Evolutionary conservation across 2,113 vertebrate species (phyloP).

Genomic region (Athene noctua): DNA sequence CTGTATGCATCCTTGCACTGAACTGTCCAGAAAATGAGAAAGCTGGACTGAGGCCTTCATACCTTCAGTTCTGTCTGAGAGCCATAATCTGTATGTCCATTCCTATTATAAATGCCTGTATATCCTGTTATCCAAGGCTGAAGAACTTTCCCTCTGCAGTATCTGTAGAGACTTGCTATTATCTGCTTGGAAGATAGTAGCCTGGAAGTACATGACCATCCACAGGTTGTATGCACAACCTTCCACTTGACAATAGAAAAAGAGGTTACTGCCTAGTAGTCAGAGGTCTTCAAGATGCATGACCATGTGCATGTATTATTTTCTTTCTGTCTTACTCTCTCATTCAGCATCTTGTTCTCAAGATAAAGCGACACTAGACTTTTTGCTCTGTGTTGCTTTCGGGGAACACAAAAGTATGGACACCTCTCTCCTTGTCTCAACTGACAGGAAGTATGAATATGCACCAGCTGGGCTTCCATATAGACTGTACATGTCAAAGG

Average conservation of each 20-base stretch:
- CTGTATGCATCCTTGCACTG: not conserved
- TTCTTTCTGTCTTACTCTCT: not conserved
- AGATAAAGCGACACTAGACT: not conserved
- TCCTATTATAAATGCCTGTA: not conserved
- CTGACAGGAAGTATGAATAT: not conserved
- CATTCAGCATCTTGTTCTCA: not conserved
- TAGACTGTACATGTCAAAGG: not conserved
- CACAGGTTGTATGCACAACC: not conserved
- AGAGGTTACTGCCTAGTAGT: not conserved
- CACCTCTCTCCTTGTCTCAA: not conserved
- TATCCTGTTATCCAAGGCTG: not conserved
- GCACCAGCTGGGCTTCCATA: accelerated
- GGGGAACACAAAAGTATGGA: not conserved
- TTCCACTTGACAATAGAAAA: not conserved
- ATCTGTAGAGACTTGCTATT: not conserved
- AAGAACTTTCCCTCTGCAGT: not conserved
- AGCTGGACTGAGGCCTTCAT: not conserved
- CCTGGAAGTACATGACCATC: not conserved
- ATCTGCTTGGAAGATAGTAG: not conserved
- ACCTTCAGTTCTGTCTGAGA: not conserved
- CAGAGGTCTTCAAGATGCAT: not conserved
- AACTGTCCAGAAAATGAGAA: not conserved
- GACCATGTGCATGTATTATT: not conserved
- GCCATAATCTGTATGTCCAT: not conserved
- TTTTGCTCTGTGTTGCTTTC: not conserved